Conservation (phyloP, 2,888 invertebrate genomes). For the Neoaliturus tenellus region DNA sequence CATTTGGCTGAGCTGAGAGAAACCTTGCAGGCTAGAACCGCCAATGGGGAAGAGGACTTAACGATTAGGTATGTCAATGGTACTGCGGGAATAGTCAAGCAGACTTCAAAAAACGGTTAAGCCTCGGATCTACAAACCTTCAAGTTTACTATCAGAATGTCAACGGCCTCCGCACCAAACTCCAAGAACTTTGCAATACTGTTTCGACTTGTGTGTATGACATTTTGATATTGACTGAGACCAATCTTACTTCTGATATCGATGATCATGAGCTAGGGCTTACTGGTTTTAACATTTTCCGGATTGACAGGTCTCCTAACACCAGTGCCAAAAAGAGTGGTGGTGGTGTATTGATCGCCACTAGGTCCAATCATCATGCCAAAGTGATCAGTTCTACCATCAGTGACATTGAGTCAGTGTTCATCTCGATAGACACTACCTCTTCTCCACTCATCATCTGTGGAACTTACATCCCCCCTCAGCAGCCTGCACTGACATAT, state of each 20-base stretch:
- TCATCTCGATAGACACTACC: background rate
- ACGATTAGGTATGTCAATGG: background rate
- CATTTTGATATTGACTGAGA: background rate
- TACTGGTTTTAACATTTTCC: background rate
- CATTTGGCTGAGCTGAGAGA: background rate
- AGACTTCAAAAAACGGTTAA: background rate
- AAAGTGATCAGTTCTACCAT: background rate
- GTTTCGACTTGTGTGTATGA: background rate
- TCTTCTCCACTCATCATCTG: constrained; percentile 24
- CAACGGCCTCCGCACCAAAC: constrained; percentile 17
- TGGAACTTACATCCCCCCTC: constrained; percentile 24
- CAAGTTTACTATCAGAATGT: constrained; percentile 23
- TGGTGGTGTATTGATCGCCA: background rate
- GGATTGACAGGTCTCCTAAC: background rate
- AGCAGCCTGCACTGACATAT: constrained; percentile 7
- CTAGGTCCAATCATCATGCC: background rate
- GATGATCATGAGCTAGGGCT: background rate
- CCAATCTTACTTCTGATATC: constrained; percentile 1
- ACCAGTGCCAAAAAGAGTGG: constrained; percentile 17
- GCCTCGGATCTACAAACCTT: constrained; percentile 3
- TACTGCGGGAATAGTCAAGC: background rate
- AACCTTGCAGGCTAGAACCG: background rate
- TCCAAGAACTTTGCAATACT: background rate
- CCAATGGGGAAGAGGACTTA: background rate
- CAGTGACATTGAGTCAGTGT: background rate